These are phyloP conservation scores for Amiota minor DNA, from an alignment of 2,888 invertebrate genomes.

Conservation along the genomic window DNA sequence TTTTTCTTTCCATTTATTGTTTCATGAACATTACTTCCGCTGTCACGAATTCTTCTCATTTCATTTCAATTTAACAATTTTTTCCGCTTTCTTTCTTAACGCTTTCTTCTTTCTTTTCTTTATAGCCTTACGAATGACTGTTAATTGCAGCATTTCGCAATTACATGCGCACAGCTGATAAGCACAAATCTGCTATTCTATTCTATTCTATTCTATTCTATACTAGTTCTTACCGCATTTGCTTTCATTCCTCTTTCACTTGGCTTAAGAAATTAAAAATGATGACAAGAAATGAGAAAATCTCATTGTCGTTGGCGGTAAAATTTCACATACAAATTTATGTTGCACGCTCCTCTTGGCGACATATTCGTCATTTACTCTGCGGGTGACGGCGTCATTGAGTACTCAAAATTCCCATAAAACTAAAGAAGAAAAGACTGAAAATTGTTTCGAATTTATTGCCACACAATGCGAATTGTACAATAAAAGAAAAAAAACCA, in stretches of 20 bases:
- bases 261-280: constrained; percentile 31
- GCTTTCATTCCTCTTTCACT: neutral
- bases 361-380: neutral
- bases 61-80: neutral
- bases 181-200: constrained; percentile 42
- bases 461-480: constrained; percentile 2
- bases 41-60: constrained; percentile 1
- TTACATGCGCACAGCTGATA: constrained; percentile 62
- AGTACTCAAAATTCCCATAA: constrained; percentile 17
- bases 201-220: neutral
- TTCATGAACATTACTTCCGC: no score
- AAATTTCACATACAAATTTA: neutral
- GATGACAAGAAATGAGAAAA: neutral
- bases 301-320: neutral
- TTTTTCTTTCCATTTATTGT: no score
- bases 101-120: constrained; percentile 16
- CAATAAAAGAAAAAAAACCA: neutral
- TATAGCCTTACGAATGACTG: constrained; percentile 44
- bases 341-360: constrained; percentile 3
- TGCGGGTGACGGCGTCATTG: neutral
- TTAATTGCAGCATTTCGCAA: constrained; percentile 67
- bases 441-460: constrained; percentile 17
- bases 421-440: neutral
- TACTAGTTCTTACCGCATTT: neutral
- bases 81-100: neutral